Evolutionary conservation across 2,113 vertebrate genomes (phyloP), one percentile per base, ranked within the genome.

Genomic region (Gnathonemus echidnorhynchus): DNA sequence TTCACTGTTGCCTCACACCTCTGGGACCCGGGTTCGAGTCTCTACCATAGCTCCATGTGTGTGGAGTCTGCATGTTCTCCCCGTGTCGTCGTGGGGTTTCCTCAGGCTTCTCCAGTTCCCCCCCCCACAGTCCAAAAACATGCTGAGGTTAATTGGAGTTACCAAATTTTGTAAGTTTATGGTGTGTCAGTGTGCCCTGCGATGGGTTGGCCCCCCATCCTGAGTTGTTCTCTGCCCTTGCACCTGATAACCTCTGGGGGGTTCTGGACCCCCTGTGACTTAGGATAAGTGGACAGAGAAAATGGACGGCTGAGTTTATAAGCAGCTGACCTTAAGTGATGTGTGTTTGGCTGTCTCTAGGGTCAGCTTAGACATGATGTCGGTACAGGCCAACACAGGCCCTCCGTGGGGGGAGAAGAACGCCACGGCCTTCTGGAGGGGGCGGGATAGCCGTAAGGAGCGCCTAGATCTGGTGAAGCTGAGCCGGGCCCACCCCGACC

Each of bases 351-450:
- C 39, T 48, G 5, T 52, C 90, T 92, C 89, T 93, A 99, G 98
- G 93, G 98, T 99, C 6, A 99, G 98, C 92, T 95, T 99, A 95
- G 98, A 99, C 93, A 99, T 99, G 97, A 96, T 98, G 97, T 99
- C 98, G 0, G 98, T 99, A 58, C 98, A 99, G 94, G 97, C 97
- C 87, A 99, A 98, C 93, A 98, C 97, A 0, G 98, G 98, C 6
- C 98, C 97, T 0, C 91, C 92, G 0, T 99, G 98, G 98, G 93
- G 96, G 70, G 95, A 97, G 90, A 99, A 99, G 94, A 97, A 98
- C 0, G 86, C 93, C 91, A 98, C 97, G 0, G 98, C 97, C 0
- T 97, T 99, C 93, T 99, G 98, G 98, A 97, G 98, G 90, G 98
- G 98, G 1, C 96, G 98, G 2, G 98, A 99, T 95, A 99, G 98